Conservation (phyloP, 2,113 vertebrate species). For the Cheirogaleus medius region DNA sequence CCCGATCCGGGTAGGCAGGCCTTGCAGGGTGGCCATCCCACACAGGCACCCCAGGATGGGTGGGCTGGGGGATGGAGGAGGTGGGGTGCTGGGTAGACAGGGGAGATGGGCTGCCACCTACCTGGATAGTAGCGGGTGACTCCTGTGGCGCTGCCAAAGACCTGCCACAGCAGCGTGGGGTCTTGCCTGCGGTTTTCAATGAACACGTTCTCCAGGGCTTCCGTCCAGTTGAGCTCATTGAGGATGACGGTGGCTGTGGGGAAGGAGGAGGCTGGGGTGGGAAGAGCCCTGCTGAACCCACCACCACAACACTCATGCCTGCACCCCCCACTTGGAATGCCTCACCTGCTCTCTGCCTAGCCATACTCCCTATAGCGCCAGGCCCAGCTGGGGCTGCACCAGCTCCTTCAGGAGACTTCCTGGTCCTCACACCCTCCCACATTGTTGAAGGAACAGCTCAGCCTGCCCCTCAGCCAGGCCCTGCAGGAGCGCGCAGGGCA, state of each 20-base stretch:
- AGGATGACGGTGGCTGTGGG: conserved; percentile 94
- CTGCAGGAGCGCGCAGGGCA: background rate
- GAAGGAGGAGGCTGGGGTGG: conserved; percentile 20
- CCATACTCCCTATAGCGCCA: background rate
- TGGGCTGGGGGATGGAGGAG: background rate
- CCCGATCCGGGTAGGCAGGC: background rate
- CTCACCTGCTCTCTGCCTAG: background rate
- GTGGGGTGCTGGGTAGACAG: background rate
- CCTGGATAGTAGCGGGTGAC: conserved; percentile 98
- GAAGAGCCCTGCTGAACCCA: background rate
- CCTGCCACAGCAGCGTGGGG: conserved; percentile 97
- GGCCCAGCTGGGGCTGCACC: background rate
- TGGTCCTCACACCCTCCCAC: background rate
- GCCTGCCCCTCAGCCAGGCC: background rate
- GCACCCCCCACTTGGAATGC: background rate
- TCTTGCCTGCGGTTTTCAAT: conserved; percentile 95
- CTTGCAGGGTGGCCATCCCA: background rate
- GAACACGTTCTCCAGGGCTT: conserved; percentile 95
- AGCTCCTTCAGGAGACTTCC: background rate
- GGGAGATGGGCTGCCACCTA: conserved; percentile 71
- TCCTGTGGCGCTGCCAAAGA: conserved; percentile 97
- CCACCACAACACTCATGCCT: fast-evolving
- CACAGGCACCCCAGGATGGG: background rate
- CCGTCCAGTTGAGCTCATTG: conserved; percentile 98
- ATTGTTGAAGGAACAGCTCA: background rate